Base-by-base conservation (phyloP, 2,888 invertebrate genomes). In the Eugnorisma glareosa region DNA sequence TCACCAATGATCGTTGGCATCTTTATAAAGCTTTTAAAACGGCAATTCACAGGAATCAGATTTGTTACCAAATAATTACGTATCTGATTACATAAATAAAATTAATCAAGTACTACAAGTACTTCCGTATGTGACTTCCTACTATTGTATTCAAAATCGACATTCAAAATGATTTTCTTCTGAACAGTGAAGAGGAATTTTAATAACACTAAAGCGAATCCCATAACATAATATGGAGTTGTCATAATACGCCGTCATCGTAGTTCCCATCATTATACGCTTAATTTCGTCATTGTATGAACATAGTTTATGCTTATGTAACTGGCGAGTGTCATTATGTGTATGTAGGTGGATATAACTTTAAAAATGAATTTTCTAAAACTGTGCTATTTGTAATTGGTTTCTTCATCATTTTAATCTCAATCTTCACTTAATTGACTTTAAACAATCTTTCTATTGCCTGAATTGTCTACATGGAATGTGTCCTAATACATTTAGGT, bases 221-320 rank as follows among this genome's bases (percentile, higher is more conserved):
- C 90, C 91, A 90, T 90, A 91, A 88, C 86, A 86, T 86, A 80
- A 68, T 68, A 73, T 73, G 82, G 76, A 86, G 87, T 90, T 91
- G 89, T 90, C 90, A 90, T 92, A 91, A 91, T 89, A 90, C 73
- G 35, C 43, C 66, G 28, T 82, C 81, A 70, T 72, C 81, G 75
- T 82, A 73, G 84, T 82, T 93, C 93, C 87, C 93, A 93, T 90
- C 88, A 85, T 91, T 89, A 83, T 85, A 70, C 80, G 84, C 73
- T 87, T 88, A 89, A 90, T 91, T 91, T 91, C 89, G 74, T 90
- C 90, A 91, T 91, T 91, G 90, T 91, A 84, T 87, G 85, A 77
- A 77, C 86, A 84, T 85, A 73, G 83, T 84, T 86, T 77, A 66
- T 81, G 71, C 37, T 91, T 83, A 81, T 70, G 63, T 71, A 81